Evolutionary conservation across 53 echinoderm and acorn worm genomes (phyloP), one percentile per base, ranked within the genome.

Genomic region (Temnopleurus reevesii): DNA sequence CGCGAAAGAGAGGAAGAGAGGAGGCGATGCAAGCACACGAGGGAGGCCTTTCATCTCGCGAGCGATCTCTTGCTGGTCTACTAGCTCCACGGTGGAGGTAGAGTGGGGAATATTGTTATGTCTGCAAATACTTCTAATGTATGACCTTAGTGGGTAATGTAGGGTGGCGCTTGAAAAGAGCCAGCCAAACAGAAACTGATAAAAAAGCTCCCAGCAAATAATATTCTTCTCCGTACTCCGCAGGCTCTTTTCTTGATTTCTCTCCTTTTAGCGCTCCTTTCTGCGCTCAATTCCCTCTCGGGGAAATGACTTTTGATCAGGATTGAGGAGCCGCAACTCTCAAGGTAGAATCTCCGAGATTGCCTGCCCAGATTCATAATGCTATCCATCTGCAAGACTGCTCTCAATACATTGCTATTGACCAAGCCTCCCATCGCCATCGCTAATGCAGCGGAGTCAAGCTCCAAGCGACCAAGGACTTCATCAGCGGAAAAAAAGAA

Each of bases 241-340:
- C 71, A 38, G 36, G 36, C 71, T 71, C 43, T 21, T 41, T 71
- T 71, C 71, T 18, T n/a, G n/a, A n/a, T n/a, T 21, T 71, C 34
- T 64, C 71, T 33, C 19, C 18, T 49, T 9, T 35, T 65, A 15
- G 36, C 71, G 36, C 38, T 71, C 71, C n/a, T 43, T 41, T 38
- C 3, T 71, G 41, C 71, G 36, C 71, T 71, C 23, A 0, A 71
- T 71, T 71, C 71, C n/a, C 71, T 71, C 71, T 71, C 21, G 47
- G 80, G 80, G 80, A 47, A 80, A 80, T 80, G 80, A 80, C 80
- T 80, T 80, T 49, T 80, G 80, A 80, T 80, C 49, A 80, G 80
- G 30, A 30, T 29, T 46, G 46, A 1, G 44, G 80, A 80, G 51
- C 80, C 46, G 47, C 80, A 8, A 10, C 71, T 71, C 71, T 71